phyloP scores from a whole-genome alignment of 2,113 vertebrate genomes.

The Percopsis transmontana region DNA sequence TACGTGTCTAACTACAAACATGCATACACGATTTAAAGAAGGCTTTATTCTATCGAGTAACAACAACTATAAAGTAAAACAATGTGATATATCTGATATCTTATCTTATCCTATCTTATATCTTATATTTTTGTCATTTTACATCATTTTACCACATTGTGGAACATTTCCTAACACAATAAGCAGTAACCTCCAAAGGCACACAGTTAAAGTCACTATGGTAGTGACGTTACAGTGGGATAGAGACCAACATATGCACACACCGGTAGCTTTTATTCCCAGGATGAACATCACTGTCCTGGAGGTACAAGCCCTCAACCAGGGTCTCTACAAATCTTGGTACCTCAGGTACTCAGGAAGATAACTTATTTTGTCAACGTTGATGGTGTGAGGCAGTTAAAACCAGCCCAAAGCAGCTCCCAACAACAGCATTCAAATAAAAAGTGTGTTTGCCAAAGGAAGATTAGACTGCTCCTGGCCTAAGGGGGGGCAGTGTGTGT shows the following conservation, averaged over 20 bases:
- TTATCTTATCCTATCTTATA: too few relatives aligned
- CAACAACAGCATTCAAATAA: constrained; percentile 59
- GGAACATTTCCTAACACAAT: too few relatives aligned
- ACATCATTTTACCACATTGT: too few relatives aligned
- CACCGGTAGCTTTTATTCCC: constrained; percentile 34
- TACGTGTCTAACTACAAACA: too few relatives aligned
- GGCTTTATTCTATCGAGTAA: too few relatives aligned
- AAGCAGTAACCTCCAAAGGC: too few relatives aligned
- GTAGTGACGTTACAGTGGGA: background rate
- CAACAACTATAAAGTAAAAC: too few relatives aligned
- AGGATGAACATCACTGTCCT: constrained; percentile 31
- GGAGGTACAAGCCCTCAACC: constrained; percentile 11
- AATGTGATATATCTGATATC: too few relatives aligned
- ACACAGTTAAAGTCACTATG: too few relatives aligned
- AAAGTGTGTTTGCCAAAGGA: constrained; percentile 47
- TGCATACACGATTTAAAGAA: too few relatives aligned
- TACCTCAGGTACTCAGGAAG: constrained; percentile 20
- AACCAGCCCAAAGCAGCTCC: constrained; percentile 58
- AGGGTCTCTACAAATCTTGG: constrained; percentile 51
- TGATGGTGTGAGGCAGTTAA: constrained; percentile 71
- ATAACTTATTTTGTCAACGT: constrained; percentile 41
- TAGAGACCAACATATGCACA: constrained; percentile 5
- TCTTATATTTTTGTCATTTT: too few relatives aligned
- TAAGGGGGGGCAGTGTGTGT: constrained; percentile 55
- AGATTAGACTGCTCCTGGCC: constrained; percentile 46